Evolutionary conservation across 2,888 invertebrate species (phyloP).

Genomic region (Sicus ferrugineus): DNA sequence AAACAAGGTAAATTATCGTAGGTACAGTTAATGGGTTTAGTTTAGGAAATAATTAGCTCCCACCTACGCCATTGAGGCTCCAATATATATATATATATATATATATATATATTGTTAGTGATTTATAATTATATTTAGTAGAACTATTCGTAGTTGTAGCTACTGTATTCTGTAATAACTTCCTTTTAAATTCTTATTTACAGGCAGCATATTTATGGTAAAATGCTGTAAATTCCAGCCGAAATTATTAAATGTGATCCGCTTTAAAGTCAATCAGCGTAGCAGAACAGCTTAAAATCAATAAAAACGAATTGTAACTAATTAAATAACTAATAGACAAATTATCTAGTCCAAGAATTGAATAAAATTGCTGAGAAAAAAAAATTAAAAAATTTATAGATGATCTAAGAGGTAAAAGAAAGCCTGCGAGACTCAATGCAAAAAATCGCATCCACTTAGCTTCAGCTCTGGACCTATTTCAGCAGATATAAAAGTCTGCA

Average conservation of each 20-base stretch:
- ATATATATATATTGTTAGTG: too few relatives aligned
- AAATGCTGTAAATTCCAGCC: conserved; percentile 24
- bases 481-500: not conserved
- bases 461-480: not conserved
- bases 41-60: too few relatives aligned
- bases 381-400: not conserved
- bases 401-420: not conserved
- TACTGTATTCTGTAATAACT: conserved; percentile 24
- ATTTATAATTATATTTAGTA: too few relatives aligned
- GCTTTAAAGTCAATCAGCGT: conserved; percentile 24
- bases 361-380: not conserved
- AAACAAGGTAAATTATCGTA: too few relatives aligned
- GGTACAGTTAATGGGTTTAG: too few relatives aligned
- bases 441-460: not conserved
- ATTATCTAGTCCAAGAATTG: not conserved
- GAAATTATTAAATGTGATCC: conserved; percentile 29
- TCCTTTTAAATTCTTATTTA: conserved; percentile 39
- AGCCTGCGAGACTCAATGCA: too few relatives aligned
- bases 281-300: conserved; percentile 14
- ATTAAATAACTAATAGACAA: not conserved
- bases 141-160: not conserved
- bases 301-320: conserved; percentile 35
- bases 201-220: conserved; percentile 38
- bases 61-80: too few relatives aligned
- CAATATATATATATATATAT: too few relatives aligned